Conservation (phyloP, 1,140 invertebrate species). For the Drosophila albomicans region DNA sequence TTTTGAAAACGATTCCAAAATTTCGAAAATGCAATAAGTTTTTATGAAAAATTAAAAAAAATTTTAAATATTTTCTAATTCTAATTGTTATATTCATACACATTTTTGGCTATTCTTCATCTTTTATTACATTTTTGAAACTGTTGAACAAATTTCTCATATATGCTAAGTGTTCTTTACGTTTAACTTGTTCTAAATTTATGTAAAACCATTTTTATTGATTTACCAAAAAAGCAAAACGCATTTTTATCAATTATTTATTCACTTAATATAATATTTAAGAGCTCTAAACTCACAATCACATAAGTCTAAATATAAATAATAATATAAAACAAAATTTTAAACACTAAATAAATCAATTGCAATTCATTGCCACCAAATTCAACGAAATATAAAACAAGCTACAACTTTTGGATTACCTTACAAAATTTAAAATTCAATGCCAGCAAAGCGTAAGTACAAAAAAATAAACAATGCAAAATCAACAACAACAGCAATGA, state of each 20-base stretch:
- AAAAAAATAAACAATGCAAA: slow-evolving; percentile 31
- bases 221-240: slow-evolving; percentile 15
- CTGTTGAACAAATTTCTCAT: slow-evolving; percentile 43
- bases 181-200: slow-evolving; percentile 44
- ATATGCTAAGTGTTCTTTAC: slow-evolving; percentile 42
- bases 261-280: slow-evolving; percentile 2
- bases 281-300: slow-evolving; percentile 17
- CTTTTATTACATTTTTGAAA: not conserved
- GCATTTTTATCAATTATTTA: slow-evolving; percentile 10
- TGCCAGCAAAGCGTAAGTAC: slow-evolving; percentile 59
- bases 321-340: slow-evolving; percentile 38
- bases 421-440: slow-evolving; percentile 48
- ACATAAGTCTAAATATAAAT: slow-evolving; percentile 40
- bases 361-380: slow-evolving; percentile 39
- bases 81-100: slow-evolving; percentile 31
- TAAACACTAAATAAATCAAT: slow-evolving; percentile 35
- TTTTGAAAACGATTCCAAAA: slow-evolving; percentile 33
- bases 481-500: not conserved
- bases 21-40: slow-evolving; percentile 42
- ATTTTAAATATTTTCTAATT: slow-evolving; percentile 27
- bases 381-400: slow-evolving; percentile 7
- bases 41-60: slow-evolving; percentile 8
- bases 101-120: slow-evolving; percentile 10
- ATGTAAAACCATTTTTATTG: slow-evolving; percentile 19
- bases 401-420: slow-evolving; percentile 61